phyloP scores from a whole-genome alignment of 2,113 vertebrate genomes.

The Danio rerio region DNA sequence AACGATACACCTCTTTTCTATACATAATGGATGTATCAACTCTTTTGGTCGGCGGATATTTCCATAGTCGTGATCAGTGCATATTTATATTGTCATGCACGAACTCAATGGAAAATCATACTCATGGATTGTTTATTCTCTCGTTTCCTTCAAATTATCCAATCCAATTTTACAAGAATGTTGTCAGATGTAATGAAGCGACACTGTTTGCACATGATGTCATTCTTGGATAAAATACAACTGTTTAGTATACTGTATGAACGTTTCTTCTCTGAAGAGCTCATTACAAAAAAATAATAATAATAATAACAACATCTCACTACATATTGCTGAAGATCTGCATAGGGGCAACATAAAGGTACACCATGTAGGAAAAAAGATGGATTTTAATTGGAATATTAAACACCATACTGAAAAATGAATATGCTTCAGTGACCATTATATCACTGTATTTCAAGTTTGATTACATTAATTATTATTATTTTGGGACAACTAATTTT shows the following conservation, averaged over 20 bases:
- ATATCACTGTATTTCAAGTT: no score
- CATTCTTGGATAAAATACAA: constrained; percentile 43
- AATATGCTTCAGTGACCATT: no score
- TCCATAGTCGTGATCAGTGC: background rate
- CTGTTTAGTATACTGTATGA: constrained; percentile 36
- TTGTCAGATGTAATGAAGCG: constrained; percentile 38
- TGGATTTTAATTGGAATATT: no score
- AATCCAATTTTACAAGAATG: constrained; percentile 26
- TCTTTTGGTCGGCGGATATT: background rate
- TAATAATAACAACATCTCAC: constrained; percentile 45
- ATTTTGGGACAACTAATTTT: no score
- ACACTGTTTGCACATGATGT: constrained; percentile 13
- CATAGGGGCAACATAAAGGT: no score
- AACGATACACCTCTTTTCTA: background rate
- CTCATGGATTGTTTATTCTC: constrained; percentile 34
- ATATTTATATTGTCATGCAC: constrained; percentile 38
- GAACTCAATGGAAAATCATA: constrained; percentile 25
- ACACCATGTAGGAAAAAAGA: no score
- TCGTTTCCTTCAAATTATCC: constrained; percentile 19
- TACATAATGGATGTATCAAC: background rate
- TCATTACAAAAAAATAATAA: constrained; percentile 49
- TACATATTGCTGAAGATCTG: constrained; percentile 14
- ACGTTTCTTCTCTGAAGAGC: constrained; percentile 40
- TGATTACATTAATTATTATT: no score
- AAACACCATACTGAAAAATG: no score